Conservation (phyloP, 2,113 vertebrate genomes). For the Coracopsis vasa region DNA sequence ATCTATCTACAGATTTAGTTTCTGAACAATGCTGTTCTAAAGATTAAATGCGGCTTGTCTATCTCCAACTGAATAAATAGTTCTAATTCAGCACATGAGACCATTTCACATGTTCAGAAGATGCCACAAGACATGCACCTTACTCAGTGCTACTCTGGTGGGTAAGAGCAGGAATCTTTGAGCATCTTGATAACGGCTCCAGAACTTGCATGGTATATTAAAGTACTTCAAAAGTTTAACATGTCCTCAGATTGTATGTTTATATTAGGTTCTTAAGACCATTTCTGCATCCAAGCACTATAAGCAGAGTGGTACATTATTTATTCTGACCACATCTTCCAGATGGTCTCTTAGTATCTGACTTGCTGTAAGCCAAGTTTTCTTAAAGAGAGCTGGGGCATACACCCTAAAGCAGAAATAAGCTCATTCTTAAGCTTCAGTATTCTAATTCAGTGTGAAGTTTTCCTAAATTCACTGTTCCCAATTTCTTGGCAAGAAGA, state of each 20-base stretch:
- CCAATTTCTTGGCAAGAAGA: not conserved
- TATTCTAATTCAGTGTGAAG: not conserved
- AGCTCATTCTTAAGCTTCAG: not conserved
- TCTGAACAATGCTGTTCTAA: not conserved
- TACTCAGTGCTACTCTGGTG: not conserved
- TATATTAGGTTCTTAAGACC: not conserved
- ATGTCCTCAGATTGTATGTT: not conserved
- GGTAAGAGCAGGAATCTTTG: not conserved
- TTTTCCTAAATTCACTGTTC: not conserved
- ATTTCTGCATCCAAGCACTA: not conserved
- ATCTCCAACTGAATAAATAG: not conserved
- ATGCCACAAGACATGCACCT: not conserved
- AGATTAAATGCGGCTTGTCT: not conserved
- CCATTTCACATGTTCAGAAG: not conserved
- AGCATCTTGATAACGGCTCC: not conserved
- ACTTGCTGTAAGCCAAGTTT: not conserved
- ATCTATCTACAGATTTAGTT: not conserved
- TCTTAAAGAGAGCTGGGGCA: not conserved
- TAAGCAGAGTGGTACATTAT: slow-evolving; percentile 8
- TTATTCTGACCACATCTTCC: slow-evolving; percentile 29
- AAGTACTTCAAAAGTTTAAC: slow-evolving; percentile 13
- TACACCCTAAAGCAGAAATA: not conserved
- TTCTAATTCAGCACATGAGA: accelerated
- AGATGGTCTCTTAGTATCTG: not conserved
- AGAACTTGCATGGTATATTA: not conserved